Evolutionary conservation across 2,888 invertebrate species (phyloP).

Genomic region (Cephus runcator): DNA sequence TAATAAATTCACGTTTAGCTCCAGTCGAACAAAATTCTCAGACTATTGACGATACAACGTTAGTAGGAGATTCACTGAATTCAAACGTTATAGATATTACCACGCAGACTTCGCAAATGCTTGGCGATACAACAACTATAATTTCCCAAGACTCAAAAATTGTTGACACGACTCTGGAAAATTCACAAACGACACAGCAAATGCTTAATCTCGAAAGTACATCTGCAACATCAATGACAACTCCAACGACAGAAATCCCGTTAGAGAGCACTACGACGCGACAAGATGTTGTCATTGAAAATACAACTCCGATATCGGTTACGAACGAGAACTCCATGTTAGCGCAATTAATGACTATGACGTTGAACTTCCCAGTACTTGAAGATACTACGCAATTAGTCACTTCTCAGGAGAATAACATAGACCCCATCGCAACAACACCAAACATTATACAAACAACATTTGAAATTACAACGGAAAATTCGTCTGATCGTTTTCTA

Average conservation of each 20-base stretch:
- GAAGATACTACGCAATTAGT: background rate
- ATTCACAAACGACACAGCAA: background rate
- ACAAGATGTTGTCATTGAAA: background rate
- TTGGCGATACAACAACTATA: background rate
- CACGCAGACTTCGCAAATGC: constrained; percentile 21
- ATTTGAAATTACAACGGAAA: constrained; percentile 3
- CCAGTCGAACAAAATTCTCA: background rate
- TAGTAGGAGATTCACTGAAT: background rate
- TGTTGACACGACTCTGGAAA: background rate
- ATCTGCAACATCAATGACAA: background rate
- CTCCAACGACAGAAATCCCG: background rate
- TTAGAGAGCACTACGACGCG: constrained; percentile 14
- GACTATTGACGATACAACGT: background rate
- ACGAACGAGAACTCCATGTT: constrained; percentile 33
- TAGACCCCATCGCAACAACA: background rate
- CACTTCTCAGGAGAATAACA: background rate
- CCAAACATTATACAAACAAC: constrained; percentile 2
- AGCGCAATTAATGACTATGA: constrained; percentile 46
- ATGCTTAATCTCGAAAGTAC: background rate
- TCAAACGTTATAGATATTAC: constrained; percentile 9
- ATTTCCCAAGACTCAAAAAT: background rate
- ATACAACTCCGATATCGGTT: background rate
- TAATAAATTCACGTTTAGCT: background rate
- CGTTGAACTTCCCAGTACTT: constrained; percentile 42
- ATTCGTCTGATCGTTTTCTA: constrained; percentile 29